phyloP scores from a whole-genome alignment of 2,113 vertebrate genomes.

The Acrocephalus kingi region DNA sequence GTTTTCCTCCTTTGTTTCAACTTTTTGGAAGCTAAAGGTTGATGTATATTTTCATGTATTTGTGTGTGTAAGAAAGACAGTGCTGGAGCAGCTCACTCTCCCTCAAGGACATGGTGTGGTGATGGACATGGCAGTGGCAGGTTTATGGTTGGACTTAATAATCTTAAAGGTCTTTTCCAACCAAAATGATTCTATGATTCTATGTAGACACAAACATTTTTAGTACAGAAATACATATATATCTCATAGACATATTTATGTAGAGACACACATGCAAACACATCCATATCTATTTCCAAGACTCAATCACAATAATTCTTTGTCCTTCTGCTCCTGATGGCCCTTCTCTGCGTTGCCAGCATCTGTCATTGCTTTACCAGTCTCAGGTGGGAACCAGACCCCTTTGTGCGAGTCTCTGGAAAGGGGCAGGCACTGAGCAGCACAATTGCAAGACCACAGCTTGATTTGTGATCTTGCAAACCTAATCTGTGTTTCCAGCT shows the following conservation, averaged over 20 bases:
- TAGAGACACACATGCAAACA: neutral
- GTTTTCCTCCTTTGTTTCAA: neutral
- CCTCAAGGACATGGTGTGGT: neutral
- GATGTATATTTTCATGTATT: neutral
- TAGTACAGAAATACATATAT: neutral
- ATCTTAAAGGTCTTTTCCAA: neutral
- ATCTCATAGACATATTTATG: neutral
- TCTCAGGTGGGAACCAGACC: neutral
- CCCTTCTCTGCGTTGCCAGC: neutral
- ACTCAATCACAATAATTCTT: neutral
- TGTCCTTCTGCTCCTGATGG: neutral
- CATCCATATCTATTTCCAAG: rapidly evolving
- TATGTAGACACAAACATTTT: neutral
- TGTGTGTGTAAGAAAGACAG: neutral
- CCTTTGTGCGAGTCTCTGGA: neutral
- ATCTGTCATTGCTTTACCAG: neutral
- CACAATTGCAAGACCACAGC: neutral
- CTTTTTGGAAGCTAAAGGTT: neutral
- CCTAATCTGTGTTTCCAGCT: neutral
- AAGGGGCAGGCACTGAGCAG: neutral
- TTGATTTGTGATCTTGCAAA: neutral
- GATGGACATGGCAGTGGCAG: neutral
- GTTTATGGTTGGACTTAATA: neutral
- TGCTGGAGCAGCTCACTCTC: neutral
- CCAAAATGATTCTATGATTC: neutral